These are phyloP conservation scores for Operophtera brumata DNA, from an alignment of 2,888 invertebrate species.

Conservation along the genomic window DNA sequence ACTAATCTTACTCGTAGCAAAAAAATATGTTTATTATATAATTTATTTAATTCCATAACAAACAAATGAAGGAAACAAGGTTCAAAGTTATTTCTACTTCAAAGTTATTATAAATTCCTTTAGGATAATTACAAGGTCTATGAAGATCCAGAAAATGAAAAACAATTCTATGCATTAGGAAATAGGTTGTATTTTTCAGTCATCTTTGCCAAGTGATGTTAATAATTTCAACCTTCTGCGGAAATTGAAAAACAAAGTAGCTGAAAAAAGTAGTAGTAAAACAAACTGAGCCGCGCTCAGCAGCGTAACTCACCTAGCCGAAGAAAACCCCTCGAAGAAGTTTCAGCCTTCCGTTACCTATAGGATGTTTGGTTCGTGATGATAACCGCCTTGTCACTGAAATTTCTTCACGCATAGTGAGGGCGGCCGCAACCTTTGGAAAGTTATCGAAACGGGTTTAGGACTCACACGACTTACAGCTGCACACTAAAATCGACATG, in stretches of 20 bases:
- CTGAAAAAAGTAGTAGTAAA: no score
- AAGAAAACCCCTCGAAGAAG: no score
- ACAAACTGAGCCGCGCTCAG: no score
- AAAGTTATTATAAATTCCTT: conserved; percentile 18
- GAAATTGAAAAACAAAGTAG: background rate
- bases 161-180: conserved; percentile 2
- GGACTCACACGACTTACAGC: no score
- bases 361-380: no score
- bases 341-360: no score
- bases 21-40: background rate
- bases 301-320: no score
- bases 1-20: background rate
- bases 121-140: conserved; percentile 16
- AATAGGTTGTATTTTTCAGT: conserved; percentile 1
- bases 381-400: no score
- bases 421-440: no score
- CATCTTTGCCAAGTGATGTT: background rate
- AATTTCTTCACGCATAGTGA: no score
- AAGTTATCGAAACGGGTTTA: no score
- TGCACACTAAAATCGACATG: no score
- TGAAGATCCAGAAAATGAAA: conserved; percentile 2
- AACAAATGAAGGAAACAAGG: background rate
- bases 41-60: background rate
- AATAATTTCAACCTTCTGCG: conserved; percentile 1
- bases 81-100: conserved; percentile 3